Evolutionary conservation across 1,140 invertebrate species (phyloP).

Genomic region (Aphelinus certus): DNA sequence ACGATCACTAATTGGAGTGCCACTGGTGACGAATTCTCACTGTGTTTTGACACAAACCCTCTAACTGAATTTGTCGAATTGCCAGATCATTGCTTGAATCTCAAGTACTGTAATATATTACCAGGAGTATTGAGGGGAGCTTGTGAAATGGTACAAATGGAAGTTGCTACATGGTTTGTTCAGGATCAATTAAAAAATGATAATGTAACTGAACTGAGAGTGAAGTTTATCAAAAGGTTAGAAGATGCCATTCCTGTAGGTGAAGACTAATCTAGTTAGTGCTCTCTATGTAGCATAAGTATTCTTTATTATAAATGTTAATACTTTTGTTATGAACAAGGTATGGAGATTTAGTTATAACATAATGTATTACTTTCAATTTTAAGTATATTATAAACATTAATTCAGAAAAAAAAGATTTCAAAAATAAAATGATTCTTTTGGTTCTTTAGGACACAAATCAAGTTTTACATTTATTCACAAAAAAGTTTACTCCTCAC

Average conservation of each 20-base stretch:
- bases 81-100: slow-evolving; percentile 83
- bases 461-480: slow-evolving; percentile 5
- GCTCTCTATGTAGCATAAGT: slow-evolving; percentile 1
- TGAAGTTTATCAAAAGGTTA: slow-evolving; percentile 94
- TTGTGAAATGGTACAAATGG: slow-evolving; percentile 93
- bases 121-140: slow-evolving; percentile 94
- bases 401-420: slow-evolving; percentile 12
- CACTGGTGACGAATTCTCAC: slow-evolving; percentile 95
- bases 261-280: slow-evolving; percentile 80
- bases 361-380: slow-evolving; percentile 5
- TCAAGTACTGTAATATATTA: slow-evolving; percentile 96
- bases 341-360: neutral
- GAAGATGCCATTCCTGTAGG: slow-evolving; percentile 98
- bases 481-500: slow-evolving; percentile 52
- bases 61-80: slow-evolving; percentile 99
- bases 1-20: slow-evolving; percentile 93
- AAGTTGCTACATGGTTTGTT: slow-evolving; percentile 82
- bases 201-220: slow-evolving; percentile 90
- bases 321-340: neutral
- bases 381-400: slow-evolving; percentile 13
- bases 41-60: slow-evolving; percentile 94
- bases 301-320: slow-evolving; percentile 20
- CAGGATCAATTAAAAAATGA: slow-evolving; percentile 97
- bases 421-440: slow-evolving; percentile 2
- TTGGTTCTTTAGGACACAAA: slow-evolving; percentile 4